Evolutionary conservation across 1,140 invertebrate species (phyloP).

Genomic region (Paramacrobiotus metropolitanus): DNA sequence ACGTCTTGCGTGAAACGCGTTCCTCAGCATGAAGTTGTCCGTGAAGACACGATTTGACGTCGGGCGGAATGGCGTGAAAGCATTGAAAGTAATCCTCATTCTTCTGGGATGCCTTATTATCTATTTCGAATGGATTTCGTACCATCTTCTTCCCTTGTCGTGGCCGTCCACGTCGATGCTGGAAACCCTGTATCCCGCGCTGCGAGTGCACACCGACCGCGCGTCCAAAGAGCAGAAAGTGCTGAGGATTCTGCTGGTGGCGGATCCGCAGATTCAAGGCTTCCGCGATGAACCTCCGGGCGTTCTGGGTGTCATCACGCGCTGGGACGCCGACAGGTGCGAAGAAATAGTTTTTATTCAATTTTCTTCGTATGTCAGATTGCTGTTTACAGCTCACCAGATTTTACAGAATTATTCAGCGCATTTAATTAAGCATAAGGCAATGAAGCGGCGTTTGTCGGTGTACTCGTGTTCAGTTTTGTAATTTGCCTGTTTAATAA

Average conservation of each 20-base stretch:
- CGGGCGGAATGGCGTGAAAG: too few species aligned
- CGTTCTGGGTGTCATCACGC: constrained; percentile 27
- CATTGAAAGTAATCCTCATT: too few species aligned
- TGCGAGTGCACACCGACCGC: background rate
- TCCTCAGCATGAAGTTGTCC: too few species aligned
- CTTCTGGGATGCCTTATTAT: too few species aligned
- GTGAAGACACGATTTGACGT: too few species aligned
- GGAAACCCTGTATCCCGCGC: constrained; percentile 7
- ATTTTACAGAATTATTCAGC: too few species aligned
- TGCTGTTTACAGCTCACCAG: too few species aligned
- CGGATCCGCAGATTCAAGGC: constrained; percentile 76
- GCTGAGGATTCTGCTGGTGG: constrained; percentile 41
- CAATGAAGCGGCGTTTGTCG: too few species aligned
- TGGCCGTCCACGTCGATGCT: constrained; percentile 7
- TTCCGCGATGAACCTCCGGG: constrained; percentile 36
- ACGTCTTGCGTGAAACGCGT: too few species aligned
- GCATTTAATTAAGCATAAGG: too few species aligned
- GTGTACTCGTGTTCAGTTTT: too few species aligned
- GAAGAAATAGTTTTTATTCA: constrained; percentile 10
- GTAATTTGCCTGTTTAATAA: too few species aligned
- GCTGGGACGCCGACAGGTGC: constrained; percentile 63
- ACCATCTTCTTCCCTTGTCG: constrained; percentile 8
- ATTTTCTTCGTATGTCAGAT: background rate
- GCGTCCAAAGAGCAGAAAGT: background rate
- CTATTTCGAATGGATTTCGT: constrained; percentile 12